Conservation (phyloP, 2,888 invertebrate species). For the Phania funesta region DNA sequence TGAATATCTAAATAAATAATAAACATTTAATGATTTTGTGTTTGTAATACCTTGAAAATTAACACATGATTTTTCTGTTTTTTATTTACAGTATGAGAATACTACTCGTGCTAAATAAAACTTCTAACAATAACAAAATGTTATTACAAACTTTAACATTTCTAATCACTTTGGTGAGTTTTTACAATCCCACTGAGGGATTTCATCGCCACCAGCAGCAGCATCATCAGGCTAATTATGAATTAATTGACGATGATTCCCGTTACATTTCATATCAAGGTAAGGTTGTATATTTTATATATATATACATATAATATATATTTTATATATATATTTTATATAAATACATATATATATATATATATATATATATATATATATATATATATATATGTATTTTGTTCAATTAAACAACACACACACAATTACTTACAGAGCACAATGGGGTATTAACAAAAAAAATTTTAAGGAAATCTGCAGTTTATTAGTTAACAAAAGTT, state of each 20-base stretch:
- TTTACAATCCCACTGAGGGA: constrained; percentile 37
- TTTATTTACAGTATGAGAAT: constrained; percentile 64
- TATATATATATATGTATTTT: too few relatives aligned
- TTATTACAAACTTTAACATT: constrained; percentile 59
- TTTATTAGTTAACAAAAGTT: too few relatives aligned
- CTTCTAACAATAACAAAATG: constrained; percentile 61
- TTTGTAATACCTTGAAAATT: not conserved
- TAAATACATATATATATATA: too few relatives aligned
- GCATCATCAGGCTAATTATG: constrained; percentile 70
- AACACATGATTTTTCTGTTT: not conserved
- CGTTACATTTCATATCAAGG: constrained; percentile 80
- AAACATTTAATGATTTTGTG: too few relatives aligned
- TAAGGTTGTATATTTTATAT: constrained; percentile 70
- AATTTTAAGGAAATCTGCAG: too few relatives aligned
- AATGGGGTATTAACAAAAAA: too few relatives aligned
- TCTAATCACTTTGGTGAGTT: constrained; percentile 49
- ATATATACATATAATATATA: too few relatives aligned
- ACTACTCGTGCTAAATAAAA: constrained; percentile 26
- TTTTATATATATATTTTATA: too few relatives aligned
- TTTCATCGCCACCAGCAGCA: constrained; percentile 46
- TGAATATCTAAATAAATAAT: too few relatives aligned
- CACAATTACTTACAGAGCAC: too few relatives aligned
- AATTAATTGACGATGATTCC: constrained; percentile 78
- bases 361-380: too few relatives aligned
- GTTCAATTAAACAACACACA: too few relatives aligned